Evolutionary conservation across 2,113 vertebrate genomes (phyloP), one percentile per base, ranked within the genome.

Genomic region (Caranx ignobilis): DNA sequence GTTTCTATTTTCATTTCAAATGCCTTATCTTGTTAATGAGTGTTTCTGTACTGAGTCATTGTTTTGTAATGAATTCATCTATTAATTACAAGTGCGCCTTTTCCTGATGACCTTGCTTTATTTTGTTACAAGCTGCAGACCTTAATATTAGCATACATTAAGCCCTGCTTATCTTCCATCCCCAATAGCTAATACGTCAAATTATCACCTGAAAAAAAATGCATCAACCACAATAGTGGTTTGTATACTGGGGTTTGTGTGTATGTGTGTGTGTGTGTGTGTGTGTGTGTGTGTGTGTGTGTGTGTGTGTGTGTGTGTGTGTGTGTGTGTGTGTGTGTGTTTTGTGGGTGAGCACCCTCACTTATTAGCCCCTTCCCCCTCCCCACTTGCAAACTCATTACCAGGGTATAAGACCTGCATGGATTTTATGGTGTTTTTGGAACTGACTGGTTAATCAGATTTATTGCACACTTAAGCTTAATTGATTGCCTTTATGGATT

Each of bases 391-490:
- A 88, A 90, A 94, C 91, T 94, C 90, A 94, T 94, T 94, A 93
- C 84, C 81, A 89, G 90, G 75, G 82, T 90, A 92, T 91, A 92
- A 94, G 88, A 92, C 89, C 92, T 91, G 90, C 75, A 55, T 91
- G 88, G 85, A 90, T 94, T 94, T 93, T 93, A 93, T 94, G 85
- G 89, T 92, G 94, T 94, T 94, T 94, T 94, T 91, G 92, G 92
- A 94, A 93, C 91, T 90, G 93, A 94, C 92, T 92, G 88, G 90
- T 93, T 94, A 94, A 95, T 94, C 91, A 92, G 91, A 94, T 94
- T 93, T 94, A 94, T 92, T 93, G 90, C 92, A 91, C 90, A 94
- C 91, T 94, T 94, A 94, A 92, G 87, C 88, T 91, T 94, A 95
- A 95, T 94, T 93, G 92, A 94, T 94, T 93, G 93, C 81, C 88